Percentiles rank a stretch among this genome's conserved stretches.
phyloP scores from a whole-genome alignment of 2,797 vertebrate genomes.

The Orientallactaga sibirica region DNA sequence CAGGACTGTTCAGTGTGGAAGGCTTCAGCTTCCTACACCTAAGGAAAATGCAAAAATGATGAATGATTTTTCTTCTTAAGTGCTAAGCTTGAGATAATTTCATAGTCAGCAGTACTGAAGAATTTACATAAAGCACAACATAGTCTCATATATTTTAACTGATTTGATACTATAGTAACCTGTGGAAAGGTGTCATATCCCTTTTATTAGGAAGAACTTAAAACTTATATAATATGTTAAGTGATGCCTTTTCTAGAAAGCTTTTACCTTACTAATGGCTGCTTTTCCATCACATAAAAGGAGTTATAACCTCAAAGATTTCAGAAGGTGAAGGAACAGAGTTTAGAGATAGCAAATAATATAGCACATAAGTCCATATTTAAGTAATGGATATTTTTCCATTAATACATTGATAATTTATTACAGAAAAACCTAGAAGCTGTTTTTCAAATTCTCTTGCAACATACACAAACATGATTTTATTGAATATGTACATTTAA shows the following conservation, averaged over 20 bases:
- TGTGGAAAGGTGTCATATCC: background rate
- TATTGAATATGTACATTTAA: constrained; percentile 36
- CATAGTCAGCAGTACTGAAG: background rate
- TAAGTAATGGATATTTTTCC: background rate
- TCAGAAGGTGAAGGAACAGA: background rate
- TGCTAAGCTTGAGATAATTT: background rate
- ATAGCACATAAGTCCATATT: background rate
- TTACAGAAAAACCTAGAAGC: background rate
- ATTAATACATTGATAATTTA: constrained; percentile 12
- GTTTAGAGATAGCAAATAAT: background rate
- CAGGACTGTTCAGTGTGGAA: background rate
- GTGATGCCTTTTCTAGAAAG: background rate
- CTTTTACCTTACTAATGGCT: background rate
- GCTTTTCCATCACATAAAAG: background rate
- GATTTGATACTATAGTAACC: background rate
- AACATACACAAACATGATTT: constrained; percentile 27
- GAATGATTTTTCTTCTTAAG: background rate
- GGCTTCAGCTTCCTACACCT: too few species aligned
- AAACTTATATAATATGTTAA: background rate
- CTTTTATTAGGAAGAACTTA: constrained; percentile 20
- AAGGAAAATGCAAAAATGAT: background rate
- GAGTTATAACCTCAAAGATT: background rate
- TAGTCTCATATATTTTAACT: background rate
- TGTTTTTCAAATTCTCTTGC: constrained; percentile 29
- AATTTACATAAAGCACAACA: background rate